Evolutionary conservation across 2,113 vertebrate genomes (phyloP), one percentile per base, ranked within the genome.

Genomic region (Microcebus griseorufus): DNA sequence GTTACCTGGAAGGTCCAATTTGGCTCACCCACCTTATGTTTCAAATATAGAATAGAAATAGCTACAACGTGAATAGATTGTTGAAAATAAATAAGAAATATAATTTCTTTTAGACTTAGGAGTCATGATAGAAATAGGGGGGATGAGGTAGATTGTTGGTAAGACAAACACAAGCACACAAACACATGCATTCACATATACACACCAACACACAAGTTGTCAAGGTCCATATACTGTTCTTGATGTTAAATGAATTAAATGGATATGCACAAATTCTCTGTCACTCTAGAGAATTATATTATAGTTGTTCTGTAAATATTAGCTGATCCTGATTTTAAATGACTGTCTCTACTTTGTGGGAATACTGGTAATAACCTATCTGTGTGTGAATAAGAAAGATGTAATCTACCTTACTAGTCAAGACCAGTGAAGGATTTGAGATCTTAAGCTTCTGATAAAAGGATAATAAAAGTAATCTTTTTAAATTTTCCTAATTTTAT

Each of bases 401-500:
- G 80, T 76, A 70, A 53, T 93, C 42, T 11, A 20, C 25, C 1
- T 37, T 75, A 25, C 8, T 55, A 48, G 17, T 32, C 67, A 70
- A 16, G 22, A 13, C 4, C 48, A 73, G 2, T 48, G 32, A 76
- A 81, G 22, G 3, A 94, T 87, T 82, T 72, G n/a, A 90, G 60
- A 42, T 70, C 13, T 75, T 83, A 58, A 53, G 29, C 70, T 87
- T 79, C 34, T 88, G 37, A 93, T 90, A 64, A 67, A 88, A 37
- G 18, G 9, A 78, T 78, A 93, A 88, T 95, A 32, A 93, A 88
- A 25, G 0, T 39, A 88, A 42, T 94, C 17, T 20, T 67, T 91
- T 62, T 14, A 82, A 34, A 22, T 45, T 82, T 73, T 85, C 25
- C 9, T 88, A n/a, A 48, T 91, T 95, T 96, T 94, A 53, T 94